Conservation (phyloP, 2,113 vertebrate species). For the Leuciscus idus region DNA sequence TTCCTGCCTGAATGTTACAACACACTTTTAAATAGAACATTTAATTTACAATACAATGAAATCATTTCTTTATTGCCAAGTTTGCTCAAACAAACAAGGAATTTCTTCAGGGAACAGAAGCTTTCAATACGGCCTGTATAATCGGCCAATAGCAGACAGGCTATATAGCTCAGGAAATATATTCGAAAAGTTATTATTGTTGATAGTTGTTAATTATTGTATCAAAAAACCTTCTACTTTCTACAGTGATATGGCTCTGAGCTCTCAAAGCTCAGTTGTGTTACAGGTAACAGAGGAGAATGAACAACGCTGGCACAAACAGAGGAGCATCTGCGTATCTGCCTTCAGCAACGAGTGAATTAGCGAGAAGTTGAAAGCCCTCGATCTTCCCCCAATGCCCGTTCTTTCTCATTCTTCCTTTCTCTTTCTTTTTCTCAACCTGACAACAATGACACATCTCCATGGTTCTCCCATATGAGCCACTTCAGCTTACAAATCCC, state of each 20-base stretch:
- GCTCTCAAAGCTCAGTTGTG: background rate
- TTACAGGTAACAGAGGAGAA: background rate
- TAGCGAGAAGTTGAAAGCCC: background rate
- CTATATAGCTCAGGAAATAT: too few species aligned
- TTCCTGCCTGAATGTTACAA: too few species aligned
- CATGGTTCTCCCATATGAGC: slow-evolving; percentile 44
- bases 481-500: slow-evolving; percentile 50
- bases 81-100: too few species aligned
- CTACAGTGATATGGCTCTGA: background rate
- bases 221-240: background rate
- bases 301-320: background rate
- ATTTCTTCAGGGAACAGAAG: too few species aligned
- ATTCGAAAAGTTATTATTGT: too few species aligned
- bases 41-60: too few species aligned
- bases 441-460: slow-evolving; percentile 37
- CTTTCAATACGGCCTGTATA: too few species aligned
- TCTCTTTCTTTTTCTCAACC: slow-evolving; percentile 18
- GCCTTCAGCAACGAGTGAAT: slow-evolving; percentile 10
- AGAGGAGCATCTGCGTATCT: background rate
- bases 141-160: too few species aligned
- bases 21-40: too few species aligned
- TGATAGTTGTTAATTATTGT: too few species aligned
- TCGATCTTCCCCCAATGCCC: background rate
- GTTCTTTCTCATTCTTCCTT: slow-evolving; percentile 27
- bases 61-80: too few species aligned